phyloP scores from a whole-genome alignment of 1,140 invertebrate genomes.

The Drosophila navojoa region DNA sequence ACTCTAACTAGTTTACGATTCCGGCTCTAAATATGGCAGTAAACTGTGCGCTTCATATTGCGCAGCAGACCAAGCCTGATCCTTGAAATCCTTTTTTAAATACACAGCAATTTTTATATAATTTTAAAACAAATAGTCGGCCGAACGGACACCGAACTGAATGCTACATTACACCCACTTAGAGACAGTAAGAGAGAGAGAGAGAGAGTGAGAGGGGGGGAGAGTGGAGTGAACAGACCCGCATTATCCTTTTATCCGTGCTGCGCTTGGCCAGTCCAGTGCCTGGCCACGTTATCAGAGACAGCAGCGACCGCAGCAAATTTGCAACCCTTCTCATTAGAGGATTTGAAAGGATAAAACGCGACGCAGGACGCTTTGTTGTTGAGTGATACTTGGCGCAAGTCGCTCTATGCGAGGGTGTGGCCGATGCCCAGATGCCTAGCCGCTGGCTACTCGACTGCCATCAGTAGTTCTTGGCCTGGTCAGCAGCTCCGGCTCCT shows the following conservation, averaged over 20 bases:
- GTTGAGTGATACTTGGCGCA: slow-evolving; percentile 75
- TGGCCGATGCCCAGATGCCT: slow-evolving; percentile 15
- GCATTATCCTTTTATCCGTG: slow-evolving; percentile 79
- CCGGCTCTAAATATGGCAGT: slow-evolving; percentile 67
- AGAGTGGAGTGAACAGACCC: slow-evolving; percentile 42
- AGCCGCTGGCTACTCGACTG: slow-evolving; percentile 63
- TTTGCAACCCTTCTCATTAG: slow-evolving; percentile 83
- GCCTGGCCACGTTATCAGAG: slow-evolving; percentile 69
- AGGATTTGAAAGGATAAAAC: slow-evolving; percentile 82
- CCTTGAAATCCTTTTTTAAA: slow-evolving; percentile 60
- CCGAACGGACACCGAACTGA: slow-evolving; percentile 26
- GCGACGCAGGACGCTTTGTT: slow-evolving; percentile 67
- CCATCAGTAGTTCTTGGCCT: slow-evolving; percentile 60
- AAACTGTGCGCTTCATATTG: slow-evolving; percentile 72
- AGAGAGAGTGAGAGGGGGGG: background rate
- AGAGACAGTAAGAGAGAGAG: background rate
- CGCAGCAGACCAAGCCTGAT: slow-evolving; percentile 19
- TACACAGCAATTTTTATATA: slow-evolving; percentile 71
- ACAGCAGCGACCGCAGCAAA: slow-evolving; percentile 72
- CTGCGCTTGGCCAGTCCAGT: slow-evolving; percentile 72
- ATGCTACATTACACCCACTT: slow-evolving; percentile 65
- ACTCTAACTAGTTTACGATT: slow-evolving; percentile 77
- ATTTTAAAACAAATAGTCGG: slow-evolving; percentile 75
- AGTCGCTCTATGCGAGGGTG: slow-evolving; percentile 23
- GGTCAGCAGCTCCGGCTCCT: slow-evolving; percentile 16